Evolutionary conservation across 2,113 vertebrate species (phyloP).

Genomic region (Rhadina sibilatrix): DNA sequence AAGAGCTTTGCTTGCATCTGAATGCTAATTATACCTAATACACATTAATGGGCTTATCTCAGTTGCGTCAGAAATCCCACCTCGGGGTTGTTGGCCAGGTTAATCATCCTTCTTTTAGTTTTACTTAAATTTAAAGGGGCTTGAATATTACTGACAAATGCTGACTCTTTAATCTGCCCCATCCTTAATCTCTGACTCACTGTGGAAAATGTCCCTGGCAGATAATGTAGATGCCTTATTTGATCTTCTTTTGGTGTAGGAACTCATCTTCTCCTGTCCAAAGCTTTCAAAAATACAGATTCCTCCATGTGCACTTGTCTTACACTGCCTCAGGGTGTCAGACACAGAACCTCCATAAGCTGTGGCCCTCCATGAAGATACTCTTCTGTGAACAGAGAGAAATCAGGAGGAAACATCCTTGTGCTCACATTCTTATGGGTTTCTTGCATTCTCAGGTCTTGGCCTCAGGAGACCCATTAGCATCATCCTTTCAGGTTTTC

Average conservation of each 20-base stretch:
- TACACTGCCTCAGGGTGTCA: neutral
- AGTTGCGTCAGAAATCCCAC: constrained; percentile 50
- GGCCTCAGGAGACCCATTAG: neutral
- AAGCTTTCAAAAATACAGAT: neutral
- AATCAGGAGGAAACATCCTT: neutral
- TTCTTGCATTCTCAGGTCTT: neutral
- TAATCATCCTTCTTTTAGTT: constrained; percentile 45
- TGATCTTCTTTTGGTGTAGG: neutral
- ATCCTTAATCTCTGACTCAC: neutral
- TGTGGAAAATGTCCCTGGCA: constrained; percentile 2
- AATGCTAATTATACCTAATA: constrained; percentile 68
- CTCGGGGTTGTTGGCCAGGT: neutral
- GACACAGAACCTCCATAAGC: neutral
- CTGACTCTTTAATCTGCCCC: neutral
- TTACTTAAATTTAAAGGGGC: neutral
- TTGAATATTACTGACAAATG: constrained; percentile 4
- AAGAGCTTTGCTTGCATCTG: constrained; percentile 24
- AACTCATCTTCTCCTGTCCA: neutral
- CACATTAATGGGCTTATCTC: constrained; percentile 20
- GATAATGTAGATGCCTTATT: neutral
- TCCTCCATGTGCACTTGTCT: neutral
- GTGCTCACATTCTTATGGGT: neutral
- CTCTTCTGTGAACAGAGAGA: neutral
- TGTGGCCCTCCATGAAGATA: neutral
- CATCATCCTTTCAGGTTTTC: neutral